Conservation (phyloP, 1,140 invertebrate genomes). For the Neotoxoptera formosana region DNA sequence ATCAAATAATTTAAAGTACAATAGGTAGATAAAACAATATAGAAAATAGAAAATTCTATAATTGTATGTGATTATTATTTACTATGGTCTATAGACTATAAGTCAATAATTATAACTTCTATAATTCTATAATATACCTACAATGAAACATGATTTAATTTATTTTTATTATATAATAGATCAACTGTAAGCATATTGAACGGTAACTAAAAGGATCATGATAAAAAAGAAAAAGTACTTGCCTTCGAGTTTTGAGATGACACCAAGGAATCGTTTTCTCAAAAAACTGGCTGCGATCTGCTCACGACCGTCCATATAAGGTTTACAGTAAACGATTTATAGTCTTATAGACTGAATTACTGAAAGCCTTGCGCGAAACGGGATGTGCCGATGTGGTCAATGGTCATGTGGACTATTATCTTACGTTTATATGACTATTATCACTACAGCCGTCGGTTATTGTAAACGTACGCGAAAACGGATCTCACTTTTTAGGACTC, state of each 20-base stretch:
- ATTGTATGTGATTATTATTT: neutral
- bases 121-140: neutral
- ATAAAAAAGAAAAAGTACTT: neutral
- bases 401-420: neutral
- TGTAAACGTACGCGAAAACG: neutral
- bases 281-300: constrained; percentile 44
- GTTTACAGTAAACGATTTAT: no score
- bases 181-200: no score
- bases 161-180: neutral
- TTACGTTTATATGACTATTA: neutral
- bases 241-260: constrained; percentile 21
- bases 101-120: neutral
- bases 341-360: neutral
- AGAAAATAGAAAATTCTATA: neutral
- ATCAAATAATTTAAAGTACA: no score
- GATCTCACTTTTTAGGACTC: neutral
- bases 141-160: neutral
- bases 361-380: neutral
- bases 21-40: no score
- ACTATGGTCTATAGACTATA: neutral
- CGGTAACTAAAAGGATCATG: neutral
- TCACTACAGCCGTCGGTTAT: neutral
- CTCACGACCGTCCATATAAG: constrained; percentile 7
- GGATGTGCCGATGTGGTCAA: neutral
- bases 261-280: constrained; percentile 34